phyloP scores from a whole-genome alignment of 1,140 invertebrate species.

The Drosophila murphyi region DNA sequence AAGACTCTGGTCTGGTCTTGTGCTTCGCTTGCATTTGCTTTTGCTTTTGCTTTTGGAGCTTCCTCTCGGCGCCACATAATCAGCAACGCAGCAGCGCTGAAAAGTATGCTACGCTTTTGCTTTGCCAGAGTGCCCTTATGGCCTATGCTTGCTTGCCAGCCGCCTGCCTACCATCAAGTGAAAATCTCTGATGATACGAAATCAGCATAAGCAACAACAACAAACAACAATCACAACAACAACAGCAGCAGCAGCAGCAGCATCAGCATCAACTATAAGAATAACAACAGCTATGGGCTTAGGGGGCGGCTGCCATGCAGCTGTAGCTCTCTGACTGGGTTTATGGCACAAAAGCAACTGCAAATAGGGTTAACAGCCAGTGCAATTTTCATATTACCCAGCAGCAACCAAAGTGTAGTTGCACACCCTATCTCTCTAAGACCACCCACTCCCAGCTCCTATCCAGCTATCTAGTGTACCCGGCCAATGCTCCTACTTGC shows the following conservation, averaged over 20 bases:
- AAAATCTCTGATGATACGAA: slow-evolving; percentile 81
- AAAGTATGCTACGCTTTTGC: slow-evolving; percentile 69
- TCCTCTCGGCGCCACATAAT: slow-evolving; percentile 62
- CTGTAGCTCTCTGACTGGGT: slow-evolving; percentile 25
- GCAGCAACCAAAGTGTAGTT: slow-evolving; percentile 56
- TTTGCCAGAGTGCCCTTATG: slow-evolving; percentile 22
- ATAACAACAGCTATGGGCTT: slow-evolving; percentile 43
- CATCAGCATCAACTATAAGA: slow-evolving; percentile 2
- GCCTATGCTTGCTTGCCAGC: slow-evolving; percentile 11
- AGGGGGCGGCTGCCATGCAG: slow-evolving; percentile 6
- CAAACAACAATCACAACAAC: slow-evolving; percentile 32
- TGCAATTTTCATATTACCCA: slow-evolving; percentile 81
- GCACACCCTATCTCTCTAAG: slow-evolving; percentile 48
- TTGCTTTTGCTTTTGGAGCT: slow-evolving; percentile 1
- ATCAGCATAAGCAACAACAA: slow-evolving; percentile 77
- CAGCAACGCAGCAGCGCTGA: slow-evolving; percentile 69
- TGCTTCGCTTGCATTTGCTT: slow-evolving; percentile 55
- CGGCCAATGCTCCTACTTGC: slow-evolving; percentile 41
- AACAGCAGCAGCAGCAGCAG: background rate
- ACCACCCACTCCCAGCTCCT: background rate
- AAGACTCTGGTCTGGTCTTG: slow-evolving; percentile 25
- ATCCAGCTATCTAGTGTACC: slow-evolving; percentile 1
- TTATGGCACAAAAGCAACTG: slow-evolving; percentile 79
- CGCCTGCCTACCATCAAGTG: slow-evolving; percentile 57
- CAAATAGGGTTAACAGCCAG: slow-evolving; percentile 81